These are phyloP conservation scores for Peromyscus attwateri DNA, from an alignment of 2,797 vertebrate species.

Conservation along the genomic window DNA sequence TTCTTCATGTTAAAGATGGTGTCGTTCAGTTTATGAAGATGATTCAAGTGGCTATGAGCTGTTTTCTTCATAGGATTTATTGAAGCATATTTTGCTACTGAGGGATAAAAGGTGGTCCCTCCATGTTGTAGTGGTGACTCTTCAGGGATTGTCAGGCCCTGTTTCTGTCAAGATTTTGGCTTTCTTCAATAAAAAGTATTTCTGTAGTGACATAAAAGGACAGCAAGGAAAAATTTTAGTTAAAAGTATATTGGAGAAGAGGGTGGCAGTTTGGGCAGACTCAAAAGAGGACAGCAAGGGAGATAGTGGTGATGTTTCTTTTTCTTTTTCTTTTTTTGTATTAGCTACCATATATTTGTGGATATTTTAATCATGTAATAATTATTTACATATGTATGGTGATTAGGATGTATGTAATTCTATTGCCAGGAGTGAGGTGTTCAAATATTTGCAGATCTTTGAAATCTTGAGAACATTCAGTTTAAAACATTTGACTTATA, in stretches of 20 bases:
- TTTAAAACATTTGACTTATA: neutral
- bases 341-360: neutral
- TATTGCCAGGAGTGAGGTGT: too few species aligned
- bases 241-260: too few species aligned
- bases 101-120: neutral
- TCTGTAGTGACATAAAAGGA: neutral
- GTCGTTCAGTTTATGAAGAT: neutral
- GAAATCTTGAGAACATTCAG: neutral
- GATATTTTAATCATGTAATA: neutral
- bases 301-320: neutral
- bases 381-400: neutral
- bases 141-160: fast-evolving
- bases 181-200: neutral
- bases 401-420: neutral
- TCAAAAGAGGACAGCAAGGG: neutral
- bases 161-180: neutral
- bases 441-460: neutral
- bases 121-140: neutral
- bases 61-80: neutral
- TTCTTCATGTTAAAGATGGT: neutral
- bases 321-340: neutral
- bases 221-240: neutral
- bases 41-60: neutral
- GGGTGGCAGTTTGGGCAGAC: neutral
- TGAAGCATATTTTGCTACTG: neutral